A percentile compares a stretch with the other conserved stretches of the same genome.
phyloP scores from a whole-genome alignment of 1,140 invertebrate genomes.

The Pogonognathellus flavescens region DNA sequence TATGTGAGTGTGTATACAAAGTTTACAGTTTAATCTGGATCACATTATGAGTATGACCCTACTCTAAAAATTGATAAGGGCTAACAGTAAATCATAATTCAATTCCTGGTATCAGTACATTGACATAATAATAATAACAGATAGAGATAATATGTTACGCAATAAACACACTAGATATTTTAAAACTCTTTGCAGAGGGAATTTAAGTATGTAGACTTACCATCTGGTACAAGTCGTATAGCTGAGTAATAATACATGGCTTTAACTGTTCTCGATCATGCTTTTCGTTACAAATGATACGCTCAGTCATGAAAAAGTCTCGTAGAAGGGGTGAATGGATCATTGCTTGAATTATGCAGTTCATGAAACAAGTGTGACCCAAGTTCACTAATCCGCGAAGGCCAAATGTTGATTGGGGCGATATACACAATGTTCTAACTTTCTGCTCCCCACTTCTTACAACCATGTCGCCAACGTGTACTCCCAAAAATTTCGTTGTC shows the following conservation, averaged over 20 bases:
- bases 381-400: constrained; percentile 94
- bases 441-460: neutral
- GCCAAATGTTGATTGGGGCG: constrained; percentile 70
- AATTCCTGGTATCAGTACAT: no score
- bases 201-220: constrained; percentile 68
- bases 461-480: neutral
- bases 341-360: constrained; percentile 95
- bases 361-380: constrained; percentile 99
- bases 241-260: constrained; percentile 62
- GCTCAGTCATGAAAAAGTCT: constrained; percentile 95
- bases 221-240: constrained; percentile 77
- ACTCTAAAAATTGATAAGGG: no score
- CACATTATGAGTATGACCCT: no score
- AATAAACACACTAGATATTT: no score
- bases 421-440: neutral
- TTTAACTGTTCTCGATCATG: constrained; percentile 62
- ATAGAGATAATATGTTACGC: no score
- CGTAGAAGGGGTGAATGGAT: constrained; percentile 94
- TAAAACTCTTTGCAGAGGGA: no score
- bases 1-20: no score
- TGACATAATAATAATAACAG: no score
- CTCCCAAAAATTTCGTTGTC: constrained; percentile 9
- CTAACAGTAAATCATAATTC: no score
- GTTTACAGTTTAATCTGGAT: no score
- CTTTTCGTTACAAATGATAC: constrained; percentile 72